Evolutionary conservation across 2,113 vertebrate genomes (phyloP).

Genomic region (Pseudonaja textilis): DNA sequence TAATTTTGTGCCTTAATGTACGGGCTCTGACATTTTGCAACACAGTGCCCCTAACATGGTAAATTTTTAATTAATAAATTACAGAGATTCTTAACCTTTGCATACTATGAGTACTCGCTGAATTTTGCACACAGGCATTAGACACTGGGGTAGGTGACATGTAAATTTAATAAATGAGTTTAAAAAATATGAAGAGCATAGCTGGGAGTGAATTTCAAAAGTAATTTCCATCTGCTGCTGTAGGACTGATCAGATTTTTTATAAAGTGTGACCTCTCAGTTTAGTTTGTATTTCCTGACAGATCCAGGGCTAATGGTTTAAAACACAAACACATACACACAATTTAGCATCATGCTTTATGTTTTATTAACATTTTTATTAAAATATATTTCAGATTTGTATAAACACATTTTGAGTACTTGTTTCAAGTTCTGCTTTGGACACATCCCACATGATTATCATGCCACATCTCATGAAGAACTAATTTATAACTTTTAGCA

Average conservation of each 20-base stretch:
- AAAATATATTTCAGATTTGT: slow-evolving; percentile 21
- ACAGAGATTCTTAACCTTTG: neutral
- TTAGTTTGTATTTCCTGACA: neutral
- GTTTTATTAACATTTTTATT: slow-evolving; percentile 11
- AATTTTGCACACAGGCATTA: neutral
- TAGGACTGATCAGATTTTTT: neutral
- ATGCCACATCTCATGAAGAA: slow-evolving; percentile 58
- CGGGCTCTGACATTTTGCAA: neutral
- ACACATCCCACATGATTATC: slow-evolving; percentile 60
- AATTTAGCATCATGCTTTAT: slow-evolving; percentile 26
- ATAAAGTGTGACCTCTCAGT: neutral
- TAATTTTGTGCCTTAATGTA: neutral
- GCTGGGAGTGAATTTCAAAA: neutral
- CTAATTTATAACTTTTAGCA: slow-evolving; percentile 59
- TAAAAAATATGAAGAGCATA: neutral
- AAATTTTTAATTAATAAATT: neutral
- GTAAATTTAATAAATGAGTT: neutral
- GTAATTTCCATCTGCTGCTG: neutral
- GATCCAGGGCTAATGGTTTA: neutral
- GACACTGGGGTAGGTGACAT: neutral
- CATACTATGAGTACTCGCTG: neutral
- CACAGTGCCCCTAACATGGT: neutral
- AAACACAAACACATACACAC: neutral
- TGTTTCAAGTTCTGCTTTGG: slow-evolving; percentile 59
- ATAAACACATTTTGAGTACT: slow-evolving; percentile 32